Conservation (phyloP, 2,888 invertebrate species). For the Parapristionchus giblindavisi region DNA sequence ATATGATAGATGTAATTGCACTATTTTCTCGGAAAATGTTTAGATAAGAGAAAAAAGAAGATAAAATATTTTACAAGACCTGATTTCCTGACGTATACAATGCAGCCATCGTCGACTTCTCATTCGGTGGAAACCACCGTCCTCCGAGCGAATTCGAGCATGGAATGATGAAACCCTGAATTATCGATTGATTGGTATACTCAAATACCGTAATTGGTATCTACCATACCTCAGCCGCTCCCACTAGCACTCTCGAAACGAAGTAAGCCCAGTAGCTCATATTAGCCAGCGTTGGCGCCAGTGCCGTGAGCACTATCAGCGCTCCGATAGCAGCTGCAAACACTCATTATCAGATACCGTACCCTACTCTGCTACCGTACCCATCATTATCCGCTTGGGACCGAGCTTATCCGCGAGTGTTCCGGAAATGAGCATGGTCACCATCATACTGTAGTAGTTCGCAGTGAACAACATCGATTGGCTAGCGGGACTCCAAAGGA, state of each 20-base stretch:
- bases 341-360: neutral
- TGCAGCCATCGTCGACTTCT: constrained; percentile 37
- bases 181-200: neutral
- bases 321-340: neutral
- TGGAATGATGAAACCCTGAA: constrained; percentile 34
- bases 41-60: too few species aligned
- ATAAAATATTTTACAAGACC: neutral
- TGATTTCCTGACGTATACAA: constrained; percentile 35
- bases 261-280: constrained; percentile 15
- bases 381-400: constrained; percentile 4
- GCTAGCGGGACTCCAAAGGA: neutral
- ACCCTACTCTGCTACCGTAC: neutral
- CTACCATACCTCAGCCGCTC: constrained; percentile 17
- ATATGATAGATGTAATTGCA: too few species aligned
- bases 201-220: neutral
- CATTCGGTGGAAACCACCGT: constrained; percentile 33
- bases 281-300: constrained; percentile 1
- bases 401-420: constrained; percentile 26
- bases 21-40: too few species aligned
- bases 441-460: constrained; percentile 16
- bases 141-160: constrained; percentile 17
- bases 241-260: constrained; percentile 6
- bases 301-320: neutral
- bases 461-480: constrained; percentile 28
- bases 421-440: constrained; percentile 13